A percentile compares a stretch with the other conserved stretches of the same genome.
These are phyloP conservation scores for Squalus acanthias DNA, from an alignment of 2,797 vertebrate genomes.

Conservation along the genomic window DNA sequence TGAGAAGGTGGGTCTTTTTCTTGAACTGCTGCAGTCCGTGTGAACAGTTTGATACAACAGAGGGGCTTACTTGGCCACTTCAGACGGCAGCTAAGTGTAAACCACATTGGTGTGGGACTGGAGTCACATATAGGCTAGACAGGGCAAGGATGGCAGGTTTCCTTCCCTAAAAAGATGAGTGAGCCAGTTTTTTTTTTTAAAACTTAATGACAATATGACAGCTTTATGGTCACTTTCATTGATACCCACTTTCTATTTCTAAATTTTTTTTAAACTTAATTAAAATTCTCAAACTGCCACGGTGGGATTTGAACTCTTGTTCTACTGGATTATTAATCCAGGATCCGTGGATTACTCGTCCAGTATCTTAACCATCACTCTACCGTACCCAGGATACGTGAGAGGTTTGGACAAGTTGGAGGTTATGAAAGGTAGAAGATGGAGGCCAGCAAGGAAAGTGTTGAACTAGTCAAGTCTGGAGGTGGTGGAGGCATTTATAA, in stretches of 20 bases:
- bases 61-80: not conserved
- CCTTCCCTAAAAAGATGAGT: not conserved
- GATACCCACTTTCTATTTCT: not conserved
- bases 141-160: not conserved
- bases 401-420: too few species aligned
- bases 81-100: not conserved
- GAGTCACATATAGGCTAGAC: not conserved
- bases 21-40: not conserved
- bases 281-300: not conserved
- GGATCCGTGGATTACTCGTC: not conserved
- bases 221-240: not conserved
- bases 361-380: not conserved
- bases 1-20: not conserved
- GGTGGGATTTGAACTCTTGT: not conserved
- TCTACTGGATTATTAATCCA: not conserved
- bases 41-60: not conserved
- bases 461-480: not conserved
- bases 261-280: not conserved
- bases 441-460: not conserved
- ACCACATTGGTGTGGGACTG: not conserved
- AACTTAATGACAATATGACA: not conserved
- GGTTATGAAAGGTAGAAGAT: not conserved
- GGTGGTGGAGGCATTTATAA: not conserved
- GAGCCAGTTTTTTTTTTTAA: not conserved
- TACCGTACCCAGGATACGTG: not conserved